Percentiles rank a stretch among this genome's conserved stretches.
phyloP scores from a whole-genome alignment of 2,113 vertebrate species.

The Periophthalmus modestus region DNA sequence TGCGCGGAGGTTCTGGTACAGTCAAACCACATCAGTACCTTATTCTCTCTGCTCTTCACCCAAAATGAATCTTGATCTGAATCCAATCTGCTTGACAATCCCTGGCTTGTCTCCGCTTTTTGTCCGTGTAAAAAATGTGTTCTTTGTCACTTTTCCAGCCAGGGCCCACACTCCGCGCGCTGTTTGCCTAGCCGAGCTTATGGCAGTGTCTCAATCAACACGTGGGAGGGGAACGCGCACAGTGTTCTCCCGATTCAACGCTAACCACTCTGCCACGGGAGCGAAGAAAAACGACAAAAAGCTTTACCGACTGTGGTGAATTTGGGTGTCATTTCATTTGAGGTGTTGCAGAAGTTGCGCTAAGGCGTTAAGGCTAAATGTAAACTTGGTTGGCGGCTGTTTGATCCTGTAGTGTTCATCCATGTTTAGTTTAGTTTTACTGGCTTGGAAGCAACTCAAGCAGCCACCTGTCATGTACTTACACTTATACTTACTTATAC shows the following conservation, averaged over 20 bases:
- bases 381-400: background rate
- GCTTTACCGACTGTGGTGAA: conserved; percentile 21
- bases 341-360: background rate
- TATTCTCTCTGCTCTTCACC: background rate
- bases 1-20: background rate
- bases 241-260: conserved; percentile 52
- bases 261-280: conserved; percentile 32
- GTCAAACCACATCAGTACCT: background rate
- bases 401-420: background rate
- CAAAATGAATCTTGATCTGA: conserved; percentile 9
- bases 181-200: conserved; percentile 65
- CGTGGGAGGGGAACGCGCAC: conserved; percentile 66
- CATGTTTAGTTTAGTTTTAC: too few species aligned
- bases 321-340: conserved; percentile 23
- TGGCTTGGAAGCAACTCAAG: background rate
- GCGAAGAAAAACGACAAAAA: conserved; percentile 22
- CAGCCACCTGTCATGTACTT: background rate
- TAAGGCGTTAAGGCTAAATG: background rate
- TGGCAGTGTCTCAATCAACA: conserved; percentile 65
- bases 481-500: too few species aligned
- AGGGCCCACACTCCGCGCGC: conserved; percentile 59
- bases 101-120: conserved; percentile 20
- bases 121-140: conserved; percentile 43
- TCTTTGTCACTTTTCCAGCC: conserved; percentile 61
- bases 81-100: conserved; percentile 16